Evolutionary conservation across 2,113 vertebrate genomes (phyloP).

Genomic region (Meleagris gallopavo): DNA sequence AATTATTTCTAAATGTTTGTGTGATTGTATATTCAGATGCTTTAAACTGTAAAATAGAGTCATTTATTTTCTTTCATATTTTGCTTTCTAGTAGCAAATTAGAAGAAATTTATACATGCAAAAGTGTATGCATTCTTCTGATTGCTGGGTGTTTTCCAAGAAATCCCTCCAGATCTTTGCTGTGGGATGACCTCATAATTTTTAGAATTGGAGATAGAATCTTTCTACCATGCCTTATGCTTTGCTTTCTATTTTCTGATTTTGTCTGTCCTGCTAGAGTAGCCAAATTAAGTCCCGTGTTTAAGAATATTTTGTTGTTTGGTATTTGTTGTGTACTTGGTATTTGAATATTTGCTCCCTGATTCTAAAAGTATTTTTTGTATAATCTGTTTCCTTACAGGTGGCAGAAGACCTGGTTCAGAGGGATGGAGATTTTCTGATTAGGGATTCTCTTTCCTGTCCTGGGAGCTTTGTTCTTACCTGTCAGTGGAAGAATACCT

Average conservation of each 20-base stretch:
- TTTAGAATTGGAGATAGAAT: neutral
- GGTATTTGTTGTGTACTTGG: neutral
- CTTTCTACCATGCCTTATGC: neutral
- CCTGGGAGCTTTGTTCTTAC: constrained; percentile 96
- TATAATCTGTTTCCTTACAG: constrained; percentile 74
- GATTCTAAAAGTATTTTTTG: neutral
- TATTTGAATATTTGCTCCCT: neutral
- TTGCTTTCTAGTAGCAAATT: neutral
- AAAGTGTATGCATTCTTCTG: neutral
- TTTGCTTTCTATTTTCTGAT: neutral
- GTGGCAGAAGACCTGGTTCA: constrained; percentile 91
- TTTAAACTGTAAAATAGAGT: neutral
- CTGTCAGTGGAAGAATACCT: constrained; percentile 92
- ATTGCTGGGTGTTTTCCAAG: neutral
- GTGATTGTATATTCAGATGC: neutral
- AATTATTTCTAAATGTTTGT: neutral
- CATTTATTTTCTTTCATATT: neutral
- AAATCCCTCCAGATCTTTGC: neutral
- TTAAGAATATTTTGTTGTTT: neutral
- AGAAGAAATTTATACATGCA: neutral
- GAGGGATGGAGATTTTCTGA: constrained; percentile 95
- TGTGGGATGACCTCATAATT: neutral
- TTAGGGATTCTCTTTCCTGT: constrained; percentile 93
- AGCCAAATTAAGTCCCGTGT: neutral
- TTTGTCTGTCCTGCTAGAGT: neutral